Percentiles rank a stretch among this genome's conserved stretches.
Conservation (phyloP, 2,797 vertebrate species). For the Vipera latastei region DNA sequence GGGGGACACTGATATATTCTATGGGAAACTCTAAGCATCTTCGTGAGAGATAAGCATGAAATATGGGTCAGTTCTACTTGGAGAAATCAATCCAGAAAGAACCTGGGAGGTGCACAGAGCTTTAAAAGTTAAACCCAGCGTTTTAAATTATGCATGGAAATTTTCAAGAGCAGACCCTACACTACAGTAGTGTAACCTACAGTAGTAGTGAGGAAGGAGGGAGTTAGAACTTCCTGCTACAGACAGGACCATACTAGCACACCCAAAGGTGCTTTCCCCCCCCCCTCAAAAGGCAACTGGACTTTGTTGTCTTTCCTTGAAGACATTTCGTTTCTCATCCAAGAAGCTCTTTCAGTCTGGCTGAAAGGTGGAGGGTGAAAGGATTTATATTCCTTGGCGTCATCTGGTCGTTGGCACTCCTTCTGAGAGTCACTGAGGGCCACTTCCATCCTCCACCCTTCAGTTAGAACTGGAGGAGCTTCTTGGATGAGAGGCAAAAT, state of each 20-base stretch:
- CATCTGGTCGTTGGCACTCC: neutral
- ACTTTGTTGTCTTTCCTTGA: neutral
- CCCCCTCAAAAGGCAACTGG: neutral
- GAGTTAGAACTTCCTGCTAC: neutral
- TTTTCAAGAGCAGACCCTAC: neutral
- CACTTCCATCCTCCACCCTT: neutral
- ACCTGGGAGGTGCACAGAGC: neutral
- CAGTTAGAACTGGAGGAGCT: neutral
- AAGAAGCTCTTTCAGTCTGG: neutral
- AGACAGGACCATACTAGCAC: neutral
- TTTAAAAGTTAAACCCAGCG: neutral
- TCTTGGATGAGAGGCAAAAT: neutral
- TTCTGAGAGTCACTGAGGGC: neutral
- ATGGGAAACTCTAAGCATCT: neutral
- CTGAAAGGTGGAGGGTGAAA: neutral
- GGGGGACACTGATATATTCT: neutral
- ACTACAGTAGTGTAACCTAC: neutral
- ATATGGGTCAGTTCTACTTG: neutral
- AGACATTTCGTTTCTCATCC: neutral
- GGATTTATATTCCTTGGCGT: neutral
- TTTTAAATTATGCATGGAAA: neutral
- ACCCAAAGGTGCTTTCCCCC: neutral
- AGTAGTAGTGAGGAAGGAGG: neutral
- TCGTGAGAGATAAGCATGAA: neutral
- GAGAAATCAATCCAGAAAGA: neutral